phyloP scores from a whole-genome alignment of 2,797 vertebrate species.

The Capromys pilorides region DNA sequence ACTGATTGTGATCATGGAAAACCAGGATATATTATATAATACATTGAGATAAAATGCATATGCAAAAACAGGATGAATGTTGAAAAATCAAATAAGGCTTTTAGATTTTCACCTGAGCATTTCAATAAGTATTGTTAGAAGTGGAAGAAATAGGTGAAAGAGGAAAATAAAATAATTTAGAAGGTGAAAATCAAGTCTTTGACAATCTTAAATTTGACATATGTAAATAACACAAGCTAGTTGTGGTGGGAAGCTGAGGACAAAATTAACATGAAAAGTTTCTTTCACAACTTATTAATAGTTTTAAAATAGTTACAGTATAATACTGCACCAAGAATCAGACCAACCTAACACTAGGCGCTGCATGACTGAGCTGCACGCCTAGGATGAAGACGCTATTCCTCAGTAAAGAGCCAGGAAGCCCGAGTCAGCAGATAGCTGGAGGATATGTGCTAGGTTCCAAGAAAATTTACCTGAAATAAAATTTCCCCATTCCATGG shows the following conservation, averaged over 20 bases:
- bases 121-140: background rate
- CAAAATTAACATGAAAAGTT: background rate
- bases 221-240: background rate
- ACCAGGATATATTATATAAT: background rate
- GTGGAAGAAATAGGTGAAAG: background rate
- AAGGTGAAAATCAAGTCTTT: constrained; percentile 7
- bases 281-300: background rate
- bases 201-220: background rate
- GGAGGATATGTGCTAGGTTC: background rate
- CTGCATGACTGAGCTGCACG: background rate
- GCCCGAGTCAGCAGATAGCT: background rate
- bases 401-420: too few species aligned
- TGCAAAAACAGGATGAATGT: background rate
- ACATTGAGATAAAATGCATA: background rate
- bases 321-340: background rate
- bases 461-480: background rate
- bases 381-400: background rate
- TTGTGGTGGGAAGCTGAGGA: background rate
- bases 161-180: background rate
- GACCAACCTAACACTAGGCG: background rate
- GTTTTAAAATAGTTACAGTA: background rate
- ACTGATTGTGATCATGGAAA: background rate
- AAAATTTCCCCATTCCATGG: background rate
- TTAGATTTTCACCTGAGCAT: background rate
- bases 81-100: background rate